Percentiles rank a stretch among this genome's conserved stretches.
Conservation (phyloP, 2,888 invertebrate genomes). For the Brenthis hecate region DNA sequence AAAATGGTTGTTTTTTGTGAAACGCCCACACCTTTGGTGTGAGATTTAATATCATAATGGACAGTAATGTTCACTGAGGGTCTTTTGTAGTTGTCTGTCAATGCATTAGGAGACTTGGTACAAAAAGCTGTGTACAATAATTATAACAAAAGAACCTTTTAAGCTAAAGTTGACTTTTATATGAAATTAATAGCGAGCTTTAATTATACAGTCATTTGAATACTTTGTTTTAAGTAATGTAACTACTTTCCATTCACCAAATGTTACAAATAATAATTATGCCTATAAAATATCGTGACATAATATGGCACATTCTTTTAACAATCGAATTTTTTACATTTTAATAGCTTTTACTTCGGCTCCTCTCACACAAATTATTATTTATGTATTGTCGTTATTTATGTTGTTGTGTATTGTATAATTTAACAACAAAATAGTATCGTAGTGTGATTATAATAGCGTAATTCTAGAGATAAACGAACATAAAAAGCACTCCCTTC, state of each 20-base stretch:
- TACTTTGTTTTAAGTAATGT: slow-evolving; percentile 7
- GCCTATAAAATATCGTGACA: no score
- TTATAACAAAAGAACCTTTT: slow-evolving; percentile 25
- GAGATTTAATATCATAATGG: slow-evolving; percentile 52
- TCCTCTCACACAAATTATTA: no score
- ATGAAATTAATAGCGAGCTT: slow-evolving; percentile 3
- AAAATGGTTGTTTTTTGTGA: slow-evolving; percentile 38
- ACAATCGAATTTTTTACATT: no score
- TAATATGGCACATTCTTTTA: no score
- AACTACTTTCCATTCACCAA: background rate
- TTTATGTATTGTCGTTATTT: no score
- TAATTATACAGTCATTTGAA: slow-evolving; percentile 5
- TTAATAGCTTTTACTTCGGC: no score
- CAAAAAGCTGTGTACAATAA: slow-evolving; percentile 25
- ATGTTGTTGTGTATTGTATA: no score
- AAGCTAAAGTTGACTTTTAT: slow-evolving; percentile 23
- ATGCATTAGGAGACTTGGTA: slow-evolving; percentile 37
- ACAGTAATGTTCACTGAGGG: slow-evolving; percentile 44
- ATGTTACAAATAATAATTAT: no score
- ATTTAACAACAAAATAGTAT: no score
- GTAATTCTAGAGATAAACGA: no score
- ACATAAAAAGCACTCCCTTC: no score
- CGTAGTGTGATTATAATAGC: no score
- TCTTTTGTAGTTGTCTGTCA: slow-evolving; percentile 42
- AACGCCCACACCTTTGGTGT: slow-evolving; percentile 43